These are phyloP conservation scores for Lytechinus pictus DNA, from an alignment of 35 echinoderm and acorn worm genomes.

Conservation along the genomic window DNA sequence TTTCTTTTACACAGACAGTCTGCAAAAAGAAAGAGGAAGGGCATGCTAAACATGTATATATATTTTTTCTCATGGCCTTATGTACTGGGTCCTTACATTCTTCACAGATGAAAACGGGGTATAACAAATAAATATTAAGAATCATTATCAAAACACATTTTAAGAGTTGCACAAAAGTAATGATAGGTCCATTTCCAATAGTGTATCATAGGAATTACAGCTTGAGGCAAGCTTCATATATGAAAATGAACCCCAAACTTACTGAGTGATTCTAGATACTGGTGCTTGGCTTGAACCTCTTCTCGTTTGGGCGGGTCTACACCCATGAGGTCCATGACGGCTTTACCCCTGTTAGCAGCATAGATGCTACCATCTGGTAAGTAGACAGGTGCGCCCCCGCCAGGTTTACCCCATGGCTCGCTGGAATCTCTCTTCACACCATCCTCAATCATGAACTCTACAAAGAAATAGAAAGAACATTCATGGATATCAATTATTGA, in stretches of 20 bases:
- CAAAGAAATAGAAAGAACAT: not conserved
- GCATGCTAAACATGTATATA: too few species aligned
- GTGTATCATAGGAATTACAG: not conserved
- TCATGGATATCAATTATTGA: too few species aligned
- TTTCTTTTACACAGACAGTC: too few species aligned
- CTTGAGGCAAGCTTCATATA: too few species aligned
- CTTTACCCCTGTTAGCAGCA: constrained; percentile 70
- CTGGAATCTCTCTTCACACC: not conserved
- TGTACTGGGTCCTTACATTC: too few species aligned
- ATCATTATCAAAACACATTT: too few species aligned
- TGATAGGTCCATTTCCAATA: not conserved
- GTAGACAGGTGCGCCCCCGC: constrained; percentile 75
- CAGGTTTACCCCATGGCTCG: constrained; percentile 87
- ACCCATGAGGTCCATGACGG: constrained; percentile 78
- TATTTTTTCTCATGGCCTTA: too few species aligned
- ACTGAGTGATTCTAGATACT: constrained; percentile 79
- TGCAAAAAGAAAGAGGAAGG: too few species aligned
- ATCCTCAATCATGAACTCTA: constrained; percentile 23
- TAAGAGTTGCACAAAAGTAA: not conserved
- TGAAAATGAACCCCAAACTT: constrained; percentile 48
- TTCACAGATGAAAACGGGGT: too few species aligned
- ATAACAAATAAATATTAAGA: too few species aligned
- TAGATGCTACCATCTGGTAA: constrained; percentile 60
- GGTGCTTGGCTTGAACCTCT: constrained; percentile 67
- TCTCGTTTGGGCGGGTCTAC: constrained; percentile 53